Percentiles rank a stretch among this genome's conserved stretches.
Conservation (phyloP, 2,888 invertebrate genomes). For the Ormyrus thymus region DNA sequence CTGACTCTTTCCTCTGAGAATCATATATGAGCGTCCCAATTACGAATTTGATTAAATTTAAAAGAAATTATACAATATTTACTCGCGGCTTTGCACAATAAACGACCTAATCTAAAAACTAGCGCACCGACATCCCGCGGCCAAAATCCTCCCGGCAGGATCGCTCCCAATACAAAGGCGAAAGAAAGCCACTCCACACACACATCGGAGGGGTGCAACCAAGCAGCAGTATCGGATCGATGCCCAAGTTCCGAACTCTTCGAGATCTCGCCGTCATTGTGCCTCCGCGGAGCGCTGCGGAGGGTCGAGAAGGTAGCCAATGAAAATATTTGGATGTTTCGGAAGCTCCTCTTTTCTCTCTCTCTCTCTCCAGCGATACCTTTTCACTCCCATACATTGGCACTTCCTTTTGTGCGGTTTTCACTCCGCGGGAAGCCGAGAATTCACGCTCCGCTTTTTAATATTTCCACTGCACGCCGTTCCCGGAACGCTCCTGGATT, state of each 20-base stretch:
- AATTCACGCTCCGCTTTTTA: constrained; percentile 19
- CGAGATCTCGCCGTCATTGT: constrained; percentile 13
- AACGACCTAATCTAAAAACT: too few species aligned
- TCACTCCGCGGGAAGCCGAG: constrained; percentile 24
- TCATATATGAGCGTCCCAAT: too few species aligned
- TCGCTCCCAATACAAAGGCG: too few species aligned
- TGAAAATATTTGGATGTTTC: constrained; percentile 53
- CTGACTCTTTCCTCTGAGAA: too few species aligned
- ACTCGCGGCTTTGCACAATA: too few species aligned
- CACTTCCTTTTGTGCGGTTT: constrained; percentile 12
- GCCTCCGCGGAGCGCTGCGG: constrained; percentile 11
- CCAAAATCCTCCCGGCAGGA: too few species aligned
- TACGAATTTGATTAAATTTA: too few species aligned
- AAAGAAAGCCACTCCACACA: too few species aligned
- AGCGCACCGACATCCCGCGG: too few species aligned
- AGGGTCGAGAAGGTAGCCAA: constrained; percentile 46
- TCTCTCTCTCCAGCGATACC: neutral
- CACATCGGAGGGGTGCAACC: neutral
- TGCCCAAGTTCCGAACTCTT: constrained; percentile 23
- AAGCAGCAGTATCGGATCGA: constrained; percentile 12
- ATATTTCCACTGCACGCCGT: constrained; percentile 37
- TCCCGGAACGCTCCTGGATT: constrained; percentile 10
- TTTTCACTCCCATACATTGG: constrained; percentile 1
- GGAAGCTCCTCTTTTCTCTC: constrained; percentile 1
- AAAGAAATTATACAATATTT: too few species aligned